Percentiles rank a stretch among this genome's conserved stretches.
Evolutionary conservation across 2,888 invertebrate genomes (phyloP).

Genomic region (Eupithecia vulgata): DNA sequence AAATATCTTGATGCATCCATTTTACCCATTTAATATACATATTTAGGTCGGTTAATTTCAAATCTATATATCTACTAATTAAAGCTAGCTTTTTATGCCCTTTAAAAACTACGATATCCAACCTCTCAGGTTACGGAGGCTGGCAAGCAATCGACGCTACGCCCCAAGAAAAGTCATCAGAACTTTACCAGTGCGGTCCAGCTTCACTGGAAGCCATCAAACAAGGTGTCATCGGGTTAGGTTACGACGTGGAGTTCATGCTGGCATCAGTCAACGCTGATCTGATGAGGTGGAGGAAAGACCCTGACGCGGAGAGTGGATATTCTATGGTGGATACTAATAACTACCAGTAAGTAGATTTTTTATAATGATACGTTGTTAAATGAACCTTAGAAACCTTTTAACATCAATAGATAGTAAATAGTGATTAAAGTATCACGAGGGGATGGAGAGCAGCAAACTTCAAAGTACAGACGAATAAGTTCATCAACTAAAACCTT

Average conservation of each 20-base stretch:
- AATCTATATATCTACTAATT: no score
- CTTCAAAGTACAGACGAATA: no score
- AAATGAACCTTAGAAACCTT: background rate
- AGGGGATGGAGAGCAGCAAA: background rate
- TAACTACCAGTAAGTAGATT: conserved; percentile 87
- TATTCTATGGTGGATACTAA: conserved; percentile 88
- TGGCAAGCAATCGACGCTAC: conserved; percentile 96
- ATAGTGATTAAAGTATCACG: background rate
- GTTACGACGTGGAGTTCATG: conserved; percentile 90
- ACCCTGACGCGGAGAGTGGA: conserved; percentile 85
- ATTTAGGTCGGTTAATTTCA: no score
- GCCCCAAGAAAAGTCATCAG: conserved; percentile 90
- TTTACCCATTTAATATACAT: no score
- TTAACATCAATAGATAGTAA: background rate
- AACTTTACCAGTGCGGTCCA: conserved; percentile 90
- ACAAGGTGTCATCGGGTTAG: conserved; percentile 89
- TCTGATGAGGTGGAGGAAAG: conserved; percentile 90
- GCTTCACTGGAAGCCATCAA: conserved; percentile 90
- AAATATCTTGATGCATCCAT: no score
- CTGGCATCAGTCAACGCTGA: conserved; percentile 93
- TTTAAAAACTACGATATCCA: background rate
- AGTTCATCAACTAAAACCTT: no score
- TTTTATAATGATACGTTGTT: background rate
- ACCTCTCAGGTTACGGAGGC: conserved; percentile 88
- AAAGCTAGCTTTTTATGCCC: no score